Evolutionary conservation across 2,888 invertebrate genomes (phyloP), one percentile per base, ranked within the genome.

Genomic region (Apeira syringaria): DNA sequence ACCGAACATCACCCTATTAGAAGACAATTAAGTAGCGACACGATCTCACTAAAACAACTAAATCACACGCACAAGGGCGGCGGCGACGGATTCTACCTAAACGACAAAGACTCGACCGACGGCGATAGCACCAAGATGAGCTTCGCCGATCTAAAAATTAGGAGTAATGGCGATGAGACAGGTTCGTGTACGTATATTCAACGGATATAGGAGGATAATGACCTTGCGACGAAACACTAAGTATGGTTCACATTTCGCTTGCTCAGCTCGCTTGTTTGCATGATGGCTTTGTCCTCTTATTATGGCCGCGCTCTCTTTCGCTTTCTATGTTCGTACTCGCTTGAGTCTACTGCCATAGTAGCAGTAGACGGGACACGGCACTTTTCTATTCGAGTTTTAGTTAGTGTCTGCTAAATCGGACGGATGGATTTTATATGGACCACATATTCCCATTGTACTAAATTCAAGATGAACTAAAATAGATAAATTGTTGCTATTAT

Each of bases 81-180:
- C 24, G 87, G 90, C 15, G 91, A 91, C 53, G 91, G 90, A 18
- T 82, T 91, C 59, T 85, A 61, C 62, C 61, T 87, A 10, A 80
- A 81, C 70, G 85, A 85, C 25, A 90, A 91, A 62, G 71, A 94
- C 65, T 77, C 91, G 28, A 91, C 91, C 5, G 94, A 93, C 64
- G 92, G 91, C 2, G 92, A 92, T 50, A 68, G 56, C 22, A 80
- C 79, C 41, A 88, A 93, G 75, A 87, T 92, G 50, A 94, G 93
- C 75, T 95, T 95, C 80, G 95, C 95, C 17, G 94, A 95, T 67
- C 80, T 95, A 42, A 92, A 91, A 49, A 93, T 85, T 68, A 88
- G 86, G 59, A 77, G 84, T 67, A 84, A 90, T 38, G 91, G 91
- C 39, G 91, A 91, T 53, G 85, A 74, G 68, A 59, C 74, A 82